Percentiles rank a stretch among this genome's conserved stretches.
These are phyloP conservation scores for Solea solea DNA, from an alignment of 2,113 vertebrate species.

Conservation along the genomic window DNA sequence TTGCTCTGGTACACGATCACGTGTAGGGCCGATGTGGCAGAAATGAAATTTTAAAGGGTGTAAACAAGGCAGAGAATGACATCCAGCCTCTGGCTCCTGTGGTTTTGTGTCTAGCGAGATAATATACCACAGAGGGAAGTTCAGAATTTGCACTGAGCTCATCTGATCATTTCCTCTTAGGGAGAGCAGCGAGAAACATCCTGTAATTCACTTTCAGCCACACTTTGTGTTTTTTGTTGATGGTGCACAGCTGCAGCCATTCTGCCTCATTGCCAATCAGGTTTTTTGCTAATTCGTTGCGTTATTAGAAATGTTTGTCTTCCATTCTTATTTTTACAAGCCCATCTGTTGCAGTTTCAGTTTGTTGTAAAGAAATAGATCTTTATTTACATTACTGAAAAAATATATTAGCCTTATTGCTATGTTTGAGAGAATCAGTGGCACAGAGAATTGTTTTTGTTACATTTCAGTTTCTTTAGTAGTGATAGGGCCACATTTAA, in stretches of 20 bases:
- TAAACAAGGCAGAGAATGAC: constrained; percentile 64
- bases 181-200: constrained; percentile 23
- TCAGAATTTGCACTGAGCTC: constrained; percentile 48
- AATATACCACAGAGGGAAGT: constrained; percentile 69
- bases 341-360: constrained; percentile 19
- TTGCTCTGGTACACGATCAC: constrained; percentile 6
- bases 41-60: constrained; percentile 39
- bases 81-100: constrained; percentile 60
- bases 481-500: too few species aligned
- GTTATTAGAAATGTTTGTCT: constrained; percentile 14
- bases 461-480: background rate
- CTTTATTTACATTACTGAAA: constrained; percentile 19
- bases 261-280: constrained; percentile 28
- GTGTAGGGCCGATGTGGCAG: constrained; percentile 10
- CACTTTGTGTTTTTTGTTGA: constrained; percentile 42
- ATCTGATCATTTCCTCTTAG: constrained; percentile 53
- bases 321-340: constrained; percentile 23
- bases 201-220: constrained; percentile 25
- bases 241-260: constrained; percentile 41
- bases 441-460: constrained; percentile 3
- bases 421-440: constrained; percentile 1
- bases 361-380: constrained; percentile 11
- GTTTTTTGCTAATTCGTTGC: constrained; percentile 23
- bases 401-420: background rate
- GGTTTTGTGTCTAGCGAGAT: constrained; percentile 66